Evolutionary conservation across 2,797 vertebrate species (phyloP).

Genomic region (Crenuchus spilurus): DNA sequence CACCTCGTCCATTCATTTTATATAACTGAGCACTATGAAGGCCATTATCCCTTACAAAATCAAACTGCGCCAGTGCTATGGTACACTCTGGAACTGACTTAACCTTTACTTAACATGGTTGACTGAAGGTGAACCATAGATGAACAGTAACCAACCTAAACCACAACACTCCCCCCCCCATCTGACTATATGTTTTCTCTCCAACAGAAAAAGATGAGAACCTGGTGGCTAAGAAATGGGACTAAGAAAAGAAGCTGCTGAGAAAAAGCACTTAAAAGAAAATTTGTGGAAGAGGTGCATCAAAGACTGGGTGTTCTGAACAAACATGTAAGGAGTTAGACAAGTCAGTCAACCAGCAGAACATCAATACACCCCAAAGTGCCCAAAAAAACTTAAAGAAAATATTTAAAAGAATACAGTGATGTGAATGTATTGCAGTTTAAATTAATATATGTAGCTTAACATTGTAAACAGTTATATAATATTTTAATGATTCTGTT

Average conservation of each 20-base stretch:
- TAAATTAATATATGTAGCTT: slow-evolving; percentile 73
- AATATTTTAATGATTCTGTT: slow-evolving; percentile 73
- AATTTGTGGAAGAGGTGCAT: background rate
- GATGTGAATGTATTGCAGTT: slow-evolving; percentile 67
- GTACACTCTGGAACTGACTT: no score
- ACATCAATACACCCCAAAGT: slow-evolving; percentile 48
- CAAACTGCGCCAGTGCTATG: no score
- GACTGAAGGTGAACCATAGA: background rate
- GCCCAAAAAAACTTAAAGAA: slow-evolving; percentile 55
- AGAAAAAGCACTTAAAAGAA: slow-evolving; percentile 20
- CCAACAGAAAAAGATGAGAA: slow-evolving; percentile 63
- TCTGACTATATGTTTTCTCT: slow-evolving; percentile 21
- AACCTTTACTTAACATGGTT: background rate
- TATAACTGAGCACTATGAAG: no score
- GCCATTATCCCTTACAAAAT: no score
- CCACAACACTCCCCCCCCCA: background rate
- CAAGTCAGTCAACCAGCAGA: slow-evolving; percentile 57
- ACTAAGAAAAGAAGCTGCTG: slow-evolving; percentile 43
- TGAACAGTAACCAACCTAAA: background rate
- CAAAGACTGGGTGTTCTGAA: slow-evolving; percentile 29
- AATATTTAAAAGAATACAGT: slow-evolving; percentile 56
- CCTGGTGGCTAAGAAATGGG: slow-evolving; percentile 64
- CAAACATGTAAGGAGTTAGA: slow-evolving; percentile 39
- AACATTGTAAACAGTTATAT: slow-evolving; percentile 70
- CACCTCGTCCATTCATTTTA: no score